Base-by-base conservation (phyloP, 1,140 invertebrate genomes). In the Colletes latitarsis region DNA sequence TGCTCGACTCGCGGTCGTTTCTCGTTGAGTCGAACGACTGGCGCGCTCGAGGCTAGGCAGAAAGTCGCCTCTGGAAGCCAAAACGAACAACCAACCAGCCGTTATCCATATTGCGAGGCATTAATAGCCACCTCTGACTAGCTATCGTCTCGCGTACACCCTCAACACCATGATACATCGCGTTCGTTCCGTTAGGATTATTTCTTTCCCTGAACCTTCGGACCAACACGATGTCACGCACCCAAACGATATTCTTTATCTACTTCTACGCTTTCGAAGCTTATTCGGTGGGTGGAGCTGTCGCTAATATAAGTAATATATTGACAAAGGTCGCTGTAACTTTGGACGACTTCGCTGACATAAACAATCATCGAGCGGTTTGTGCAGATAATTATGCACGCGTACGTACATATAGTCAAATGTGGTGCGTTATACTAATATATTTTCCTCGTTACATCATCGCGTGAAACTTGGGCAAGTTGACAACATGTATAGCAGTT, bases 31-130 rank as follows among this genome's bases (percentile, higher is more conserved):
- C 55, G 64, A 55, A 9, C 14, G 52, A 53, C 12, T 53, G 52
- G 52, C 52, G 12, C 10, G 12, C 52, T 14, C 53, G 53, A 55
- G 15, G 14, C 14, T 3, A 43, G 46, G 43, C 63, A 39, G 63
- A 49, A 46, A 12, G 10, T 52, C 57, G 41, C 15, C 21, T 15
- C 52, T 49, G 41, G 43, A 71, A 62, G 53, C 63, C 77, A 53
- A 52, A 75, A 81, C 63, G 66, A 60, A 74, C 63, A 21, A 19
- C 43, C 80, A 63, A 64, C 49, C 64, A 69, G 70, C 69, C 76
- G 64, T 80, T 82, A 70, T 80, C 77, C 81, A 66, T 66, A 70
- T 74, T 30, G 77, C 62, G 70, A 30, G 55, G 81, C 81, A 80
- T 82, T 80, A 74, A 82, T 79, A 82, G 76, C 77, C 55, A 62